Evolutionary conservation across 2,113 vertebrate species (phyloP).

Genomic region (Neomonachus schauinslandi): DNA sequence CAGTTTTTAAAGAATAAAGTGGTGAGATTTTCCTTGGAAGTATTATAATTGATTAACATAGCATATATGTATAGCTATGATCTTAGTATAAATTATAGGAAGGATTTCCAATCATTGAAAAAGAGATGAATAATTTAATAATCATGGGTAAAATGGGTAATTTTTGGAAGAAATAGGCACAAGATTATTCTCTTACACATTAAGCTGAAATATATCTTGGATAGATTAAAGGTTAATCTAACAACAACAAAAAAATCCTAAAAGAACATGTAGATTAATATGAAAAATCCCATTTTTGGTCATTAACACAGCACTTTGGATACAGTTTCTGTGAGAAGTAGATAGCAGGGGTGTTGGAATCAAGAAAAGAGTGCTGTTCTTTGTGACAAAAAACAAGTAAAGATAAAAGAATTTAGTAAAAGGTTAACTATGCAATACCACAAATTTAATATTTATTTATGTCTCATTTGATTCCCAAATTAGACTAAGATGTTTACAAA

Average conservation of each 20-base stretch:
- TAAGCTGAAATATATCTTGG: background rate
- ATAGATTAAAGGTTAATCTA: background rate
- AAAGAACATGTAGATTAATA: background rate
- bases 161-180: conserved; percentile 20
- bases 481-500: conserved; percentile 4
- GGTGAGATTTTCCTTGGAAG: background rate
- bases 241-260: background rate
- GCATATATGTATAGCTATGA: background rate
- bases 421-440: background rate
- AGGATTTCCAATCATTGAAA: background rate
- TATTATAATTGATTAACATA: conserved; percentile 5
- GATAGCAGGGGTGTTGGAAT: background rate
- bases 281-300: background rate
- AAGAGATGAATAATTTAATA: background rate
- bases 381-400: background rate
- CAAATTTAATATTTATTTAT: background rate
- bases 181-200: background rate
- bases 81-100: background rate
- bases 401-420: background rate
- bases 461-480: background rate
- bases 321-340: background rate
- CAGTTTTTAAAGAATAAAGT: background rate
- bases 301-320: background rate
- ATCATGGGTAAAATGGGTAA: background rate
- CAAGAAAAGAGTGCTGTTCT: background rate